Conservation (phyloP, 2,113 vertebrate species). For the Brachirus orientalis region DNA sequence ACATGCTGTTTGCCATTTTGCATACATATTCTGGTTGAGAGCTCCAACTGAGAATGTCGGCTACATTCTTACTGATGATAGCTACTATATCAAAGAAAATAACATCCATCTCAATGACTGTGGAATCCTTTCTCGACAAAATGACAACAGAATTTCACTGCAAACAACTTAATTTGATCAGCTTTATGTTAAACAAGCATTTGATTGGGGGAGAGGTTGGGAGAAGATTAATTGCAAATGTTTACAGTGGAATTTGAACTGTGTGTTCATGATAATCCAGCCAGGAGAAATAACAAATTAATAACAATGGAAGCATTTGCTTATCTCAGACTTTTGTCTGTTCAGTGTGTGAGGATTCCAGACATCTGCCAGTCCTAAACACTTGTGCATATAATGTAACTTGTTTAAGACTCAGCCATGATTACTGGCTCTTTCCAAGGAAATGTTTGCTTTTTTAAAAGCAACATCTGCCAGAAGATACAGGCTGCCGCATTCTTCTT, state of each 20-base stretch:
- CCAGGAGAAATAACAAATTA: slow-evolving; percentile 77
- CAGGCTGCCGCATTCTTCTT: slow-evolving; percentile 26
- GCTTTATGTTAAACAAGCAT: slow-evolving; percentile 80
- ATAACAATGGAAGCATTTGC: slow-evolving; percentile 72
- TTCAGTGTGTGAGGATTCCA: slow-evolving; percentile 54
- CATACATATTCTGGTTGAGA: slow-evolving; percentile 63
- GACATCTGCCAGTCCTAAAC: slow-evolving; percentile 51
- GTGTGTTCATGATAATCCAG: slow-evolving; percentile 81
- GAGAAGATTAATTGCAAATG: slow-evolving; percentile 82
- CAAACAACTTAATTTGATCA: slow-evolving; percentile 84
- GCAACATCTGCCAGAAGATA: slow-evolving; percentile 20
- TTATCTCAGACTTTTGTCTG: slow-evolving; percentile 73
- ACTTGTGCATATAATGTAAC: slow-evolving; percentile 32
- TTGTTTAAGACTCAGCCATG: slow-evolving; percentile 50
- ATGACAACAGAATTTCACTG: slow-evolving; percentile 69
- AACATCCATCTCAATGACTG: slow-evolving; percentile 29
- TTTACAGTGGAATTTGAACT: slow-evolving; percentile 83
- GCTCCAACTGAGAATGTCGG: slow-evolving; percentile 48
- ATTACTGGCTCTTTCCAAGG: slow-evolving; percentile 30
- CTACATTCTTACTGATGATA: slow-evolving; percentile 27
- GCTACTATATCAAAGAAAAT: slow-evolving; percentile 55
- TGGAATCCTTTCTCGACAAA: slow-evolving; percentile 63
- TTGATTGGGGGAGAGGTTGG: slow-evolving; percentile 24
- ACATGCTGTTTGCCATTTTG: slow-evolving; percentile 77
- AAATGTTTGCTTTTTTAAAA: slow-evolving; percentile 33